Evolutionary conservation across 2,888 invertebrate genomes (phyloP).

Genomic region (Stegana nigrithorax): DNA sequence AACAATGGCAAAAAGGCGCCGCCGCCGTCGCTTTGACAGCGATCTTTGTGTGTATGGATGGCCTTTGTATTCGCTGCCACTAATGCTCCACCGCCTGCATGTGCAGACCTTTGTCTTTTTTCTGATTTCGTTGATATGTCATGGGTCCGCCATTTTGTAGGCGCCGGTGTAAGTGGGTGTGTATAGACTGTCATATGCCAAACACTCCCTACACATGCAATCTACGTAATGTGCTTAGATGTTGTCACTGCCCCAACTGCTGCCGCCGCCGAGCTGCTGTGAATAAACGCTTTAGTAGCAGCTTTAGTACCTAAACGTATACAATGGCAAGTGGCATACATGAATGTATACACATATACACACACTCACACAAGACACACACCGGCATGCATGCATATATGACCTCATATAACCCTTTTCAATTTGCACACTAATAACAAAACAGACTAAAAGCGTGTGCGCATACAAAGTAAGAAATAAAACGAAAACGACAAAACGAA

Average conservation of each 20-base stretch:
- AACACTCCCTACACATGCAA: slow-evolving; percentile 47
- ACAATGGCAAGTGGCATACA: no score
- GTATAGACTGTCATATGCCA: slow-evolving; percentile 19
- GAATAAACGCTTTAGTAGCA: slow-evolving; percentile 11
- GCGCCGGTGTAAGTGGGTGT: slow-evolving; percentile 14
- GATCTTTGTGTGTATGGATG: no score
- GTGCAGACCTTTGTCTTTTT: slow-evolving; percentile 24
- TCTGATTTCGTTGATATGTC: slow-evolving; percentile 54
- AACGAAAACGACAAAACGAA: neutral
- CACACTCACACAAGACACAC: neutral
- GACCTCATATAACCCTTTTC: slow-evolving; percentile 19
- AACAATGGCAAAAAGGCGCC: no score
- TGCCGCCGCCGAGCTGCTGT: slow-evolving; percentile 17
- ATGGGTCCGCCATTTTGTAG: slow-evolving; percentile 19
- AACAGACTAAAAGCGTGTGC: slow-evolving; percentile 24
- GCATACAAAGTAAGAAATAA: slow-evolving; percentile 29
- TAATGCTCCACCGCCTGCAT: no score
- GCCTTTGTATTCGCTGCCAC: neutral
- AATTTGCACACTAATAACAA: slow-evolving; percentile 26
- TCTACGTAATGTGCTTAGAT: slow-evolving; percentile 53
- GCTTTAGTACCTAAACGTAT: neutral
- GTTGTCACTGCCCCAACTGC: slow-evolving; percentile 27
- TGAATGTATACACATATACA: neutral
- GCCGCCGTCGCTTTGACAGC: no score
- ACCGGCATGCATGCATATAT: no score